These are phyloP conservation scores for Sphaerodactylus townsendi DNA, from an alignment of 2,113 vertebrate genomes.

Conservation along the genomic window DNA sequence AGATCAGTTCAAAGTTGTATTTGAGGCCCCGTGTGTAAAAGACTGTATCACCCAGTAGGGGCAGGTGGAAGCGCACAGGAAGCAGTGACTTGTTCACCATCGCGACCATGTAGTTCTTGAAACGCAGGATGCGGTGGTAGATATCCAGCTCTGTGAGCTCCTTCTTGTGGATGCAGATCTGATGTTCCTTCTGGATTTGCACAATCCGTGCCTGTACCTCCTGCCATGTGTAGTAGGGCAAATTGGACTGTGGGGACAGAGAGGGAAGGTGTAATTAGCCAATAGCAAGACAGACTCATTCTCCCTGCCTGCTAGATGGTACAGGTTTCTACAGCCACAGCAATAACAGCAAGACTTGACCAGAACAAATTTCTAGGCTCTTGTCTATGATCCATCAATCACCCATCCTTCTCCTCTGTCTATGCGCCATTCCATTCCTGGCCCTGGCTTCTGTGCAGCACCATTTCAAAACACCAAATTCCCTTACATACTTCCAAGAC, in stretches of 20 bases:
- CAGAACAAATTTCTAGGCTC: neutral
- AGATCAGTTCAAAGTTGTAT: constrained; percentile 99
- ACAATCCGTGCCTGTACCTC: constrained; percentile 96
- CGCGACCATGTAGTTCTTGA: constrained; percentile 99
- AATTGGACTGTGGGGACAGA: constrained; percentile 82
- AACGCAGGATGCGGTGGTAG: constrained; percentile 97
- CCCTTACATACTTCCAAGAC: neutral
- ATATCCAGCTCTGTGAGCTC: constrained; percentile 94
- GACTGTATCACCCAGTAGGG: constrained; percentile 84
- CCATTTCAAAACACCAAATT: neutral
- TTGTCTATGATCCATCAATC: neutral
- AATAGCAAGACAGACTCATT: neutral
- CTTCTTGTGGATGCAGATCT: constrained; percentile 98
- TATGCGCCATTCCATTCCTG: neutral
- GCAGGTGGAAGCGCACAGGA: constrained; percentile 89
- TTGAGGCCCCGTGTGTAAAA: constrained; percentile 97
- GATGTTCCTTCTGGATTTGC: constrained; percentile 98
- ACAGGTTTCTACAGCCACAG: neutral
- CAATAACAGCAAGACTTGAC: neutral
- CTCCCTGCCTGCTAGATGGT: neutral
- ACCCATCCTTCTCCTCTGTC: neutral
- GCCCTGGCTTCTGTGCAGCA: neutral
- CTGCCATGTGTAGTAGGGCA: constrained; percentile 96
- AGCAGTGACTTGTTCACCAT: constrained; percentile 98
- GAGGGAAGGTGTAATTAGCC: constrained; percentile 15